phyloP scores from a whole-genome alignment of 92 coral and sea anemone species.

The Porites cylindrica region DNA sequence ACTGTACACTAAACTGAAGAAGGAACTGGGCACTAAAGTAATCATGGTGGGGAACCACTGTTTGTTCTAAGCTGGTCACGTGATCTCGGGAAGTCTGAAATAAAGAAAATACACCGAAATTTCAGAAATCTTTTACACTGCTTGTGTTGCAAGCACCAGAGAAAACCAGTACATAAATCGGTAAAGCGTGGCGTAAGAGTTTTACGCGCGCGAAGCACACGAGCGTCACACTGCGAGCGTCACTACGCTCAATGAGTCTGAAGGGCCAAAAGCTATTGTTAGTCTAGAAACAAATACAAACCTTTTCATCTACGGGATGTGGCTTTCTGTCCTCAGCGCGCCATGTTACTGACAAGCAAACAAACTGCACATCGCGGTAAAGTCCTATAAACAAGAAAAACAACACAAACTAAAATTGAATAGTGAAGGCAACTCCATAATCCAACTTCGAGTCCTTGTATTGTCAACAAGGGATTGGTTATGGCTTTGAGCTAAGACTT shows the following conservation, averaged over 20 bases:
- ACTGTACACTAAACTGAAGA: conserved; percentile 78
- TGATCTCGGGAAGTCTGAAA: conserved; percentile 70
- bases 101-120: neutral
- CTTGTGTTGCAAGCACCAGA: neutral
- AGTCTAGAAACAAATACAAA: conserved; percentile 18
- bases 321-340: conserved; percentile 86
- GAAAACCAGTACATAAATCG: no score
- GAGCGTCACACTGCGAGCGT: no score
- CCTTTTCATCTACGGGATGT: conserved; percentile 77
- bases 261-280: no score
- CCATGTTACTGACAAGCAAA: conserved; percentile 82
- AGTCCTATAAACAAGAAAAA: conserved; percentile 47
- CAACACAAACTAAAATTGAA: neutral
- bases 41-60: conserved; percentile 94
- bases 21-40: conserved; percentile 99
- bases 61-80: conserved; percentile 88
- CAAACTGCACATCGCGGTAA: conserved; percentile 81
- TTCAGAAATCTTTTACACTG: neutral
- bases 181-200: no score
- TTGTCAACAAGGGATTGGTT: neutral
- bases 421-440: no score
- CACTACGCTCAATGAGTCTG: no score
- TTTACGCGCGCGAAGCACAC: no score
- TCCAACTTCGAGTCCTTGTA: neutral
- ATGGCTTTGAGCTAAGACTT: neutral